Conservation (phyloP, 2,888 invertebrate genomes). For the Branchellion lobata region DNA sequence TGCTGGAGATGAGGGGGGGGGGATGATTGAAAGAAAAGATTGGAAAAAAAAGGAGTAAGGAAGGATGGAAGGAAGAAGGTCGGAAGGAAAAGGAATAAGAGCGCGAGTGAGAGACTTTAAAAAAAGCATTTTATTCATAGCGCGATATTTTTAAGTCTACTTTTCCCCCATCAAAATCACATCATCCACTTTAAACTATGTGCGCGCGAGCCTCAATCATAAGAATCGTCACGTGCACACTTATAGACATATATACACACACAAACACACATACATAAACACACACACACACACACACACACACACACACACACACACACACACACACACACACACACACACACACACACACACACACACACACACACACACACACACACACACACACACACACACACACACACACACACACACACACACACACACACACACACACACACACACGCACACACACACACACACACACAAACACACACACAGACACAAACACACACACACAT, state of each 20-base stretch:
- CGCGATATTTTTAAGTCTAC: too few species aligned
- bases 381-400: constrained; percentile 24
- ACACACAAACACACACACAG: constrained; percentile 28
- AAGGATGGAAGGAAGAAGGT: too few species aligned
- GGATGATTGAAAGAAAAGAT: too few species aligned
- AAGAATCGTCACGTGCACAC: too few species aligned
- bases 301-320: constrained; percentile 25
- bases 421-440: constrained; percentile 37
- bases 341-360: constrained; percentile 33
- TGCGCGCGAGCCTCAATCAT: too few species aligned
- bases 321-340: constrained; percentile 38
- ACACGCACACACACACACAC: constrained; percentile 26
- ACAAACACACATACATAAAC: constrained; percentile 28
- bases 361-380: constrained; percentile 24
- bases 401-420: constrained; percentile 32
- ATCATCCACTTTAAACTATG: too few species aligned
- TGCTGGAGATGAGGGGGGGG: too few species aligned
- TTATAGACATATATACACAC: constrained; percentile 1
- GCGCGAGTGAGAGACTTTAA: too few species aligned
- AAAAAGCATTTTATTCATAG: too few species aligned
- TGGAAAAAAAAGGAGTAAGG: too few species aligned
- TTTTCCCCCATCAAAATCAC: too few species aligned
- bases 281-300: constrained; percentile 30
- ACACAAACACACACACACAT: constrained; percentile 19
- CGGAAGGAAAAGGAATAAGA: too few species aligned